These are phyloP conservation scores for Andrena trimmerana DNA, from an alignment of 2,888 invertebrate species.

Conservation along the genomic window DNA sequence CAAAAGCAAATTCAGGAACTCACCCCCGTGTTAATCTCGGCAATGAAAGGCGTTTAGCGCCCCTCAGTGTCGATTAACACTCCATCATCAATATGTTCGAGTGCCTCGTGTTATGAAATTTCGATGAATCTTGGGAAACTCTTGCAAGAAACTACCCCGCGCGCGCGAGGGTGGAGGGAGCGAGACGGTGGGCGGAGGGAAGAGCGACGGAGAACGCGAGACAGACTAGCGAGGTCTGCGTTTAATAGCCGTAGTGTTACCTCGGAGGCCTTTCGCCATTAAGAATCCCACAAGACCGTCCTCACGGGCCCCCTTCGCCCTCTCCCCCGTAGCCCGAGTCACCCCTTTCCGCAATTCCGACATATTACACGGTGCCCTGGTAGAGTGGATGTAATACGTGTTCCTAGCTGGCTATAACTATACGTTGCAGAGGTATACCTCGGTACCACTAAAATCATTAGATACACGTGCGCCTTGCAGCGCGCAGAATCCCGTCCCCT, in stretches of 20 bases:
- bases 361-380: conserved; percentile 76
- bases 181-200: background rate
- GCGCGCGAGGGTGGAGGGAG: background rate
- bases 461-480: conserved; percentile 81
- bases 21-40: no score
- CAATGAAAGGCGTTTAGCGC: no score
- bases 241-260: conserved; percentile 83
- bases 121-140: conserved; percentile 19
- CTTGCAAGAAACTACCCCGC: conserved; percentile 19
- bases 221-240: conserved; percentile 70
- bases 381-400: conserved; percentile 75
- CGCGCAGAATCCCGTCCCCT: conserved; percentile 82
- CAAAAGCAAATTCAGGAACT: no score
- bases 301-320: conserved; percentile 60
- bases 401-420: conserved; percentile 74
- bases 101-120: conserved; percentile 35
- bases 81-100: background rate
- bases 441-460: conserved; percentile 83
- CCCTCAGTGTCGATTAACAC: background rate
- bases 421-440: conserved; percentile 75
- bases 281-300: conserved; percentile 83
- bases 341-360: conserved; percentile 69
- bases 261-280: conserved; percentile 81
- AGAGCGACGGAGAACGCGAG: conserved; percentile 47
- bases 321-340: conserved; percentile 46